A percentile compares a stretch with the other conserved stretches of the same genome.
Conservation (phyloP, 2,888 invertebrate genomes). For the Drosophila koepferae region DNA sequence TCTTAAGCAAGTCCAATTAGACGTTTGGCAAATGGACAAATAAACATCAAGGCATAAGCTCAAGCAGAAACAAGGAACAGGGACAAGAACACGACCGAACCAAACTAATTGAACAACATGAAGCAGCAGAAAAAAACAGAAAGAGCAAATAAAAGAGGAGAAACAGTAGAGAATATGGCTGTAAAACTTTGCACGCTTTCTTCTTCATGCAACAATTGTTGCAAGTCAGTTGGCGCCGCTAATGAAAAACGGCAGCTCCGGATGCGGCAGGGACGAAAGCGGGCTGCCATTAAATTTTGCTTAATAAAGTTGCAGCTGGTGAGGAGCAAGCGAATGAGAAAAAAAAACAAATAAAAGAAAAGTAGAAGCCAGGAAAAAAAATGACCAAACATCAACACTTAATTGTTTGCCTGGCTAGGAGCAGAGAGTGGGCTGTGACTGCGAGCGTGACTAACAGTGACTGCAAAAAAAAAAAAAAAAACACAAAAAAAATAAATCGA, state of each 20-base stretch:
- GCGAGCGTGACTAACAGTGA: conserved; percentile 48
- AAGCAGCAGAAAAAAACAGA: conserved; percentile 64
- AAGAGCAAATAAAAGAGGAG: not conserved
- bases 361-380: conserved; percentile 50
- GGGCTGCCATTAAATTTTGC: conserved; percentile 75
- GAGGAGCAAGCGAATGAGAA: conserved; percentile 12
- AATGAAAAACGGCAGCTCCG: conserved; percentile 76
- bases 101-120: conserved; percentile 80
- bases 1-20: conserved; percentile 80
- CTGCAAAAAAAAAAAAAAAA: not conserved
- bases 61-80: conserved; percentile 11
- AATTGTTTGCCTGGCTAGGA: conserved; percentile 73
- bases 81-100: conserved; percentile 38
- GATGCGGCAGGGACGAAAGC: conserved; percentile 21
- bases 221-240: conserved; percentile 78
- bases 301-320: conserved; percentile 81
- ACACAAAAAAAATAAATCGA: not conserved
- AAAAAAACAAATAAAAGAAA: conserved; percentile 11
- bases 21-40: conserved; percentile 79
- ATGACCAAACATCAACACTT: conserved; percentile 82
- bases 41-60: conserved; percentile 44
- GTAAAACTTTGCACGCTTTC: conserved; percentile 56
- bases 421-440: conserved; percentile 27
- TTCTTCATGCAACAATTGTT: conserved; percentile 76
- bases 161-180: conserved; percentile 59